phyloP scores from a whole-genome alignment of 2,888 invertebrate genomes.

The Aporophyla lueneburgensis region DNA sequence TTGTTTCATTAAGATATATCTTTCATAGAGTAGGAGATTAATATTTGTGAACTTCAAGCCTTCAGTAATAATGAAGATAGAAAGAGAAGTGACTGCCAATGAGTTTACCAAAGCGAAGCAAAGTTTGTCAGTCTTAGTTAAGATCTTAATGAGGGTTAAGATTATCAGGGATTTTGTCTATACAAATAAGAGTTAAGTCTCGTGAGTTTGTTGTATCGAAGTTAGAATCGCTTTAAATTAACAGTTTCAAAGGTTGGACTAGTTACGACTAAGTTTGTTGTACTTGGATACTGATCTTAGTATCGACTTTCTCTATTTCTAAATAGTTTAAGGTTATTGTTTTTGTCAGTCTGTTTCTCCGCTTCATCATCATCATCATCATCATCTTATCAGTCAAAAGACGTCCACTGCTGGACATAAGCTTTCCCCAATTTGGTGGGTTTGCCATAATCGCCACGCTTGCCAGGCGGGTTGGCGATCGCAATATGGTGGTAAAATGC shows the following conservation, averaged over 20 bases:
- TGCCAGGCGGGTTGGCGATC: no score
- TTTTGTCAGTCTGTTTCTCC: no score
- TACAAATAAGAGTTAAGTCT: conserved; percentile 5
- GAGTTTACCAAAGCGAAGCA: conserved; percentile 12
- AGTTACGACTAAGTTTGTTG: conserved; percentile 9
- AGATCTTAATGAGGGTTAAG: conserved; percentile 17
- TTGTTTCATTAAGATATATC: conserved; percentile 45
- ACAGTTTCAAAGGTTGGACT: conserved; percentile 13
- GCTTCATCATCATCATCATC: no score
- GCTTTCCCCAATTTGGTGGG: no score
- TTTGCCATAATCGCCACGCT: no score
- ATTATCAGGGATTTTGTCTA: conserved; percentile 2
- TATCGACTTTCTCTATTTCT: neutral
- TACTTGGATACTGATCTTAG: neutral
- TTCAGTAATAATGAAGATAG: conserved; percentile 4
- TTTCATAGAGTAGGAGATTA: conserved; percentile 24
- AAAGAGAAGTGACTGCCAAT: conserved; percentile 4
- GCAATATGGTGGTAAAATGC: no score
- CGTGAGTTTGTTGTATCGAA: neutral
- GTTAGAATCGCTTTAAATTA: conserved; percentile 30
- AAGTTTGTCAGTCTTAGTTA: neutral
- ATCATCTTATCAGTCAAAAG: no score
- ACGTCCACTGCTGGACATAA: no score
- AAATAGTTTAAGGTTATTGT: no score
- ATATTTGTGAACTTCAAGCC: conserved; percentile 2